A percentile compares a stretch with the other conserved stretches of the same genome.
Conservation (phyloP, 2,797 vertebrate species). For the Rhinogobio ventralis region DNA sequence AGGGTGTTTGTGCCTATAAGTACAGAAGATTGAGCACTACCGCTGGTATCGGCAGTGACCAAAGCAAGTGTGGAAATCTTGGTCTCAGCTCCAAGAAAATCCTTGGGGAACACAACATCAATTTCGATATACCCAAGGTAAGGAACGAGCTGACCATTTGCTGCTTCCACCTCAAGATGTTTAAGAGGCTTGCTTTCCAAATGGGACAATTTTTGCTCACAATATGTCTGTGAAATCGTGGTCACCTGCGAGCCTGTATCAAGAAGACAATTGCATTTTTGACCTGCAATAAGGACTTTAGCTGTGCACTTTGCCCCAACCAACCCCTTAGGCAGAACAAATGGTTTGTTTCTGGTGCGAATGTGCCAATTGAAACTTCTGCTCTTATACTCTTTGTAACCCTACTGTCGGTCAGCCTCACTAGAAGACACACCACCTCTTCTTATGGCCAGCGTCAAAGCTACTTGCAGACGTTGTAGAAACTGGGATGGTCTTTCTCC, state of each 20-base stretch:
- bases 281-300: neutral
- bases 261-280: neutral
- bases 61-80: no score
- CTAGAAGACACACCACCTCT: neutral
- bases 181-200: neutral
- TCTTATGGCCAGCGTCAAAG: neutral
- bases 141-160: slow-evolving; percentile 21
- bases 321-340: neutral
- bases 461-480: neutral
- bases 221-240: neutral
- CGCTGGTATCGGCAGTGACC: neutral
- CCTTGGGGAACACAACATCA: slow-evolving; percentile 4
- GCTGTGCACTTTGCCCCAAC: neutral
- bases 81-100: no score
- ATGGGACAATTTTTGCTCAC: slow-evolving; percentile 18
- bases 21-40: neutral
- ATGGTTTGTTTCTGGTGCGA: neutral
- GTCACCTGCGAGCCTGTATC: neutral
- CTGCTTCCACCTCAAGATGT: slow-evolving; percentile 21
- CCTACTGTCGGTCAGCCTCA: neutral
- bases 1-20: neutral
- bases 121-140: slow-evolving; percentile 19
- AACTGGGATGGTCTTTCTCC: neutral
- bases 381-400: neutral
- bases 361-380: no score